Base-by-base conservation (phyloP, 2,797 vertebrate species). In the Moxostoma hubbsi region DNA sequence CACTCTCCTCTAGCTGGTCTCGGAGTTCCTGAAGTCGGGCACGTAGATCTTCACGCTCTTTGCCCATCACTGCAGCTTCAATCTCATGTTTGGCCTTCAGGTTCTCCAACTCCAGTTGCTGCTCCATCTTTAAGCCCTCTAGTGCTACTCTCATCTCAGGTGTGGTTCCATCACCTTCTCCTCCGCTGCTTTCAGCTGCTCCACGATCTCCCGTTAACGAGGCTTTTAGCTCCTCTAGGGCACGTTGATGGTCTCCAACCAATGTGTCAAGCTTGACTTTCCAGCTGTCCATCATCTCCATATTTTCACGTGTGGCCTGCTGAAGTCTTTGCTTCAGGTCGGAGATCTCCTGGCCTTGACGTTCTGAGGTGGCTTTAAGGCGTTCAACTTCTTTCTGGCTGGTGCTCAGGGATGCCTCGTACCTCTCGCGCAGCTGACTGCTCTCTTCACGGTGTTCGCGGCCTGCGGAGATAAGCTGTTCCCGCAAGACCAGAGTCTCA, bases 211-310 rank as follows among this genome's bases (percentile, higher is more conserved):
- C 87, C 61, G 89, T 94, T 84, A 99, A 49, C 0, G 96, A 95
- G 82, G 94, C 93, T 91, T 97, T 98, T 79, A 99, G 94, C 16
- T 98, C 97, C 87, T 97, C 95, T 80, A 98, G 83, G 54, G 97
- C 97, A 15, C 93, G 95, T 88, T 98, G 97, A 88, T 99, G 98
- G 88, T 98, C 96, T 0, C 90, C 93, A 57, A 96, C 96, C 66
- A 99, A 85, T 0, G 92, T 91, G 89, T 99, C 97, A 86, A 99
- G 92, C 85, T 97, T 98, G 77, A 89, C 92, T 92, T 98, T 99
- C 98, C 98, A 99, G 92, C 93, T 94, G 93, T 99, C 97, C 98
- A 98, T 98, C 87, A 98, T 95, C 7, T 97, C 96, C 95, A 98
- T 93, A 88, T 98, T 98, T 82, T 99, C 98, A 0, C 93, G 95